Conservation (phyloP, 1,140 invertebrate species). For the Macrotrachela quadricornifera region DNA sequence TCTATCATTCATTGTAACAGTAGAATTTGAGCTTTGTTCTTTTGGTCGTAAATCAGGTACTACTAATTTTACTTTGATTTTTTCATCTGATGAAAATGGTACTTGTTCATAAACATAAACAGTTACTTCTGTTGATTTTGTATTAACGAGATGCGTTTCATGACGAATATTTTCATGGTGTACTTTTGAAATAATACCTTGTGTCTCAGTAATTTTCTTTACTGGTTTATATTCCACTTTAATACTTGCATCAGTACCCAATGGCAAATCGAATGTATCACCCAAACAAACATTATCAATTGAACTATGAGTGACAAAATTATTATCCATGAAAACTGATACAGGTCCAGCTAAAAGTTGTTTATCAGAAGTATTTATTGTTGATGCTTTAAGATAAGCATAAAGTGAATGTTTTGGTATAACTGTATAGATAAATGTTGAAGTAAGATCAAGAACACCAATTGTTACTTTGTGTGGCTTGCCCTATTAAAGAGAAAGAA, state of each 20-base stretch:
- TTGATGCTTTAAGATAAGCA: slow-evolving; percentile 27
- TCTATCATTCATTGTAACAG: too few relatives aligned
- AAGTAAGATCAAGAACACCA: slow-evolving; percentile 17
- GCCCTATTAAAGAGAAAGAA: not conserved
- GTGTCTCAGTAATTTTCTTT: slow-evolving; percentile 11
- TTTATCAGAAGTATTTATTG: slow-evolving; percentile 22
- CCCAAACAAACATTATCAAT: too few relatives aligned
- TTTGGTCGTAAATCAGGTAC: too few relatives aligned
- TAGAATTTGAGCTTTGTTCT: too few relatives aligned
- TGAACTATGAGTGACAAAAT: slow-evolving; percentile 17
- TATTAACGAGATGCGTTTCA: too few relatives aligned
- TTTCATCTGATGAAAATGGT: too few relatives aligned
- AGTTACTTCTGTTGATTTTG: too few relatives aligned
- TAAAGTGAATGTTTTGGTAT: slow-evolving; percentile 22
- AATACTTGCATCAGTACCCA: slow-evolving; percentile 28
- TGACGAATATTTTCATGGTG: too few relatives aligned
- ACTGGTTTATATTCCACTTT: slow-evolving; percentile 27
- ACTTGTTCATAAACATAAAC: too few relatives aligned
- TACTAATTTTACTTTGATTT: too few relatives aligned
- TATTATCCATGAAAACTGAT: slow-evolving; percentile 30
- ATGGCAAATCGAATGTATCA: slow-evolving; percentile 6
- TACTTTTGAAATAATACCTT: too few relatives aligned
- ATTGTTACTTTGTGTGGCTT: slow-evolving; percentile 7
- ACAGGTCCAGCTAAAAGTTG: slow-evolving; percentile 24
- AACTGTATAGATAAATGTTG: slow-evolving; percentile 22